Conservation (phyloP, 2,888 invertebrate genomes). For the Microplitis deprimator region DNA sequence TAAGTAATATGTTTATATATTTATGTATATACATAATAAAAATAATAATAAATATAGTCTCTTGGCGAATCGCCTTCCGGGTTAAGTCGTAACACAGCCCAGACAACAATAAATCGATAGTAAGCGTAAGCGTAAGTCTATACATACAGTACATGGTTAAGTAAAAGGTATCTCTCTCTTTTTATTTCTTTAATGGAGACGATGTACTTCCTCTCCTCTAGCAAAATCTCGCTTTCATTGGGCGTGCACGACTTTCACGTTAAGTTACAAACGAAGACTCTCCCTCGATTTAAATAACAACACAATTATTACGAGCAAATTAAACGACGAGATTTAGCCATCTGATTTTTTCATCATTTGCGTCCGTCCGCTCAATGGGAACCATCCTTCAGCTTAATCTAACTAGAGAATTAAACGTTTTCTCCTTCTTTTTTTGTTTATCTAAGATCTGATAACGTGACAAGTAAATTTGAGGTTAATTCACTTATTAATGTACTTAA, state of each 20-base stretch:
- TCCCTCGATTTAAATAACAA: slow-evolving; percentile 15
- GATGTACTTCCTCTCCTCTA: slow-evolving; percentile 22
- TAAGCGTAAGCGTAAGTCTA: background rate
- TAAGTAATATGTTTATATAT: background rate
- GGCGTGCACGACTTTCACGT: slow-evolving; percentile 44
- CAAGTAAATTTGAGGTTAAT: too few species aligned
- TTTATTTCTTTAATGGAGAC: background rate
- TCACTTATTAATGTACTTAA: too few species aligned
- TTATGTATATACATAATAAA: slow-evolving; percentile 35
- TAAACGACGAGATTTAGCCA: too few species aligned
- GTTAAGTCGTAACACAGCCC: slow-evolving; percentile 50
- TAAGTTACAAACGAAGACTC: slow-evolving; percentile 22
- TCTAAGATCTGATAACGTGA: too few species aligned
- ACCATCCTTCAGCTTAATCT: too few species aligned
- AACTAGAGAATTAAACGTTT: too few species aligned
- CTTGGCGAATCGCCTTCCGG: slow-evolving; percentile 51
- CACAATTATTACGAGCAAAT: too few species aligned
- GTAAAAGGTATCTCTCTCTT: slow-evolving; percentile 29
- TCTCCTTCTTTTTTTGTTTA: too few species aligned
- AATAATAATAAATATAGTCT: slow-evolving; percentile 39
- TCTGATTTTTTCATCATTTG: too few species aligned
- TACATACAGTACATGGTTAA: slow-evolving; percentile 14
- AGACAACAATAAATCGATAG: slow-evolving; percentile 52
- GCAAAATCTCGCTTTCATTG: slow-evolving; percentile 46
- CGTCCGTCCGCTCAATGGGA: too few species aligned